phyloP scores from a whole-genome alignment of 2,888 invertebrate species.

The Caenorhabditis becei region DNA sequence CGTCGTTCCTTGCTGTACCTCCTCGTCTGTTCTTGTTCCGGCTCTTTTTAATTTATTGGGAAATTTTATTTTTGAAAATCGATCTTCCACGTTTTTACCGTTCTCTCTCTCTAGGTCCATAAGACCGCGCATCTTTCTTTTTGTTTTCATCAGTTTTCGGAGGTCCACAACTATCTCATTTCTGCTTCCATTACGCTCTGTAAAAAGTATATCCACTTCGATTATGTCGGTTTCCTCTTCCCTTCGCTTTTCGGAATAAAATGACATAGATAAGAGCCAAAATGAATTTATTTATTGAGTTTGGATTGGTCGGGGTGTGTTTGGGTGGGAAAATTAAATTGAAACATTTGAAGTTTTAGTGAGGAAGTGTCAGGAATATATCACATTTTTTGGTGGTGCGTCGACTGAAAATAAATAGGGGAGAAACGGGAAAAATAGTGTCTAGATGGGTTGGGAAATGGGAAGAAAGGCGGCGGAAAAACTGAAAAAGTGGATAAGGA shows the following conservation, averaged over 20 bases:
- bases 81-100: background rate
- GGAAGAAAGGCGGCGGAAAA: conserved; percentile 15
- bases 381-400: conserved; percentile 53
- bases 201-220: background rate
- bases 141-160: background rate
- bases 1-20: background rate
- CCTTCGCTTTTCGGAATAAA: background rate
- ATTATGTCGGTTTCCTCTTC: background rate
- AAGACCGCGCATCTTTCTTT: background rate
- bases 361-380: conserved; percentile 48
- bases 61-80: background rate
- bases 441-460: background rate
- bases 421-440: background rate
- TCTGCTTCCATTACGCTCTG: background rate
- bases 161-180: background rate
- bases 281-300: background rate
- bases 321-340: background rate
- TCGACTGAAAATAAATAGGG: conserved; percentile 35
- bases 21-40: background rate
- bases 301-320: conserved; percentile 19
- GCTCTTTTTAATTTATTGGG: conserved; percentile 3
- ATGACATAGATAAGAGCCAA: background rate
- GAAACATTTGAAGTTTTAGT: background rate
- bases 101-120: background rate
- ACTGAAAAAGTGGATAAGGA: background rate